Base-by-base conservation (phyloP, 2,888 invertebrate genomes). In the Leucophenga montana region DNA sequence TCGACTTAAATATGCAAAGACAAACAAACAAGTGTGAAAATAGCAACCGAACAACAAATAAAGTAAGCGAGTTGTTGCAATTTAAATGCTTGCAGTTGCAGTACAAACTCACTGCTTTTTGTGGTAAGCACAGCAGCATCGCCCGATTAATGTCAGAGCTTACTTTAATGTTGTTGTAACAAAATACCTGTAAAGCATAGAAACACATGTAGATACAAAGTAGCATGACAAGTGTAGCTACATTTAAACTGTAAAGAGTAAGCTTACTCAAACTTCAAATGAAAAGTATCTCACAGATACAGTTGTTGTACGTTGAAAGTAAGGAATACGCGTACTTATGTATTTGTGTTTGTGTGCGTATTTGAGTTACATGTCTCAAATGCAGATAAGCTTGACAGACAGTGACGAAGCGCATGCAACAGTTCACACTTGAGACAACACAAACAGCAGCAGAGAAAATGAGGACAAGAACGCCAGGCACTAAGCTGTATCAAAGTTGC, bases 331-430 rank as follows among this genome's bases (percentile, higher is more conserved):
- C 1, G 56, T 56, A 11, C 5, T 16, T 20, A 44, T 46, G 48
- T 16, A 44, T 46, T 20, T 48, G 44, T 22, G 62, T 64, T 18
- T 62, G 44, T 11, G 57, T 57, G 46, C 27, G 62, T 64, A 48
- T 64, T 64, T 64, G 64, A 44, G 57, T 56, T 33, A 27, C 54
- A 31, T 73, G 77, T 84, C 72, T 77, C 78, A 73, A 78, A 81
- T 83, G 79, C 79, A 73, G 76, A 78, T 79, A 80, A 77, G 79
- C 83, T 73, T 81, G 82, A 83, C 78, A 82, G 82, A 83, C 80
- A 83, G 77, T 84, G 83, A 84, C 75, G 82, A 75, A 81, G 77
- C 76, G 76, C 76, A 74, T 78, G 82, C 83, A 83, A 83, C 80
- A 82, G 78, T 81, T 83, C 78, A 84, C 68, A 53, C 31, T 18